Conservation (phyloP, 2,113 vertebrate genomes). For the Oceanodroma tethys region DNA sequence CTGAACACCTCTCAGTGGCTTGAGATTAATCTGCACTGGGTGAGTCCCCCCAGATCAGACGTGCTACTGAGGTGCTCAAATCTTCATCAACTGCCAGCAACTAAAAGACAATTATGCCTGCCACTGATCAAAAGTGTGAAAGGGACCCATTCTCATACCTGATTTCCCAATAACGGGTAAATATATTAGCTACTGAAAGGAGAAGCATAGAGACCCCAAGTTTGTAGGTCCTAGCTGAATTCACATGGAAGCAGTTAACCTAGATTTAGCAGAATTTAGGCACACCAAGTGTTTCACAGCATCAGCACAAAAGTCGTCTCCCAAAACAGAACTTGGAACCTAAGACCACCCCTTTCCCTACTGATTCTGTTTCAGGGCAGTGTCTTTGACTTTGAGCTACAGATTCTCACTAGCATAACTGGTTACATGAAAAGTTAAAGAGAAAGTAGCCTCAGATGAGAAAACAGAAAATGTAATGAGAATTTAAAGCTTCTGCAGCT, state of each 20-base stretch:
- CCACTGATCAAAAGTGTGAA: neutral
- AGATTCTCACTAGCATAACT: neutral
- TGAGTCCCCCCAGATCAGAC: neutral
- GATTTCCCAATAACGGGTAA: neutral
- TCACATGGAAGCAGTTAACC: neutral
- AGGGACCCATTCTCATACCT: neutral
- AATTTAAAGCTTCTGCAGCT: neutral
- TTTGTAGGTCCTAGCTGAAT: neutral
- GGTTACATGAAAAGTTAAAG: neutral
- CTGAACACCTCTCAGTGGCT: fast-evolving
- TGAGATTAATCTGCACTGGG: neutral
- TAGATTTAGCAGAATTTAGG: neutral
- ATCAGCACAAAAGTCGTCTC: neutral
- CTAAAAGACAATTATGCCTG: neutral
- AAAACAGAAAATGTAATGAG: neutral
- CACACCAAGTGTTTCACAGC: neutral
- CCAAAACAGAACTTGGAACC: neutral
- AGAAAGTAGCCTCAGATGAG: neutral
- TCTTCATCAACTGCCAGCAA: neutral
- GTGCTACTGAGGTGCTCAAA: neutral
- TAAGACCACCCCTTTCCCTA: neutral
- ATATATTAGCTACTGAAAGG: neutral
- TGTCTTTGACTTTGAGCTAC: neutral
- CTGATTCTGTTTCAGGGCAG: neutral
- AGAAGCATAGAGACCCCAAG: neutral